phyloP scores from a whole-genome alignment of 2,113 vertebrate genomes.

The Macrotis lagotis region DNA sequence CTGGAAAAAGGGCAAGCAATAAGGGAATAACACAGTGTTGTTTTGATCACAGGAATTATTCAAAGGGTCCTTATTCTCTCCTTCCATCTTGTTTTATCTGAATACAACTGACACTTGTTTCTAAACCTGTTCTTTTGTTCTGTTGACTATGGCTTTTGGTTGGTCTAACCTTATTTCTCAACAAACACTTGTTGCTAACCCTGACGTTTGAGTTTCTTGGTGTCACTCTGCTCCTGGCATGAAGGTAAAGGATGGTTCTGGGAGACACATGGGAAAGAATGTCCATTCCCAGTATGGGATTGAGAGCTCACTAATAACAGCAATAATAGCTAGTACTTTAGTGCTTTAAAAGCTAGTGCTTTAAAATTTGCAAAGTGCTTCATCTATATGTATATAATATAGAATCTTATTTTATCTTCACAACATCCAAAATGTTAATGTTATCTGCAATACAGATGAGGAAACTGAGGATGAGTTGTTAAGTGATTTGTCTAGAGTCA shows the following conservation, averaged over 20 bases:
- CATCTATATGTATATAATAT: background rate
- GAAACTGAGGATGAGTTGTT: background rate
- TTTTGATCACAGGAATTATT: background rate
- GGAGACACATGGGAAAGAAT: background rate
- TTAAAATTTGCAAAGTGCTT: background rate
- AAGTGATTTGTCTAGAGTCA: background rate
- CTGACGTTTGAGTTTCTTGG: background rate
- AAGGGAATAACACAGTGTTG: background rate
- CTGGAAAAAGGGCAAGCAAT: background rate
- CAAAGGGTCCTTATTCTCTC: background rate
- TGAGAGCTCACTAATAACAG: background rate
- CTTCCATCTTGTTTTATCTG: background rate
- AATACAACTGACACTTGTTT: background rate
- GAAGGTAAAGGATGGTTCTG: background rate
- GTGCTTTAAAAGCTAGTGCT: background rate
- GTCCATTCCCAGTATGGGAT: background rate
- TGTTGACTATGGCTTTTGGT: background rate
- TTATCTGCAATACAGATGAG: background rate
- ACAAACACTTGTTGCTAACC: background rate
- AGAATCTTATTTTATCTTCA: too few species aligned
- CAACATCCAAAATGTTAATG: background rate
- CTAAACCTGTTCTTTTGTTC: background rate
- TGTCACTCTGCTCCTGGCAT: background rate
- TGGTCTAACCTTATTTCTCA: background rate
- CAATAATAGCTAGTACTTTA: background rate